Evolutionary conservation across 2,797 vertebrate species (phyloP).

Genomic region (Erpetoichthys calabaricus): DNA sequence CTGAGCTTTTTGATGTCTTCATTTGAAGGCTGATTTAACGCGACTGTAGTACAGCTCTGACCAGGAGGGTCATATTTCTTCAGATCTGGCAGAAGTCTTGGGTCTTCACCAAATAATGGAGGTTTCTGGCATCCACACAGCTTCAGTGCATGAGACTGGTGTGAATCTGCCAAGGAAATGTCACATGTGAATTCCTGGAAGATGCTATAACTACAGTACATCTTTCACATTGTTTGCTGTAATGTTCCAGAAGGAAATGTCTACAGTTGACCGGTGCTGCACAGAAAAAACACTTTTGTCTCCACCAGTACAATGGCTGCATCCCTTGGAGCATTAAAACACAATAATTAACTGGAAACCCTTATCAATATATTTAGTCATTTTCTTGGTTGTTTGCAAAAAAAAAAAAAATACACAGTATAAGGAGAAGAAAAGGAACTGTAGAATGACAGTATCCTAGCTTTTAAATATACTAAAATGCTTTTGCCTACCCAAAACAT

Average conservation of each 20-base stretch:
- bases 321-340: no score
- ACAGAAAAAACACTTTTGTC: slow-evolving; percentile 5
- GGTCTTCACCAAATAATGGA: slow-evolving; percentile 15
- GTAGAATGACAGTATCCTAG: no score
- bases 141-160: slow-evolving; percentile 18
- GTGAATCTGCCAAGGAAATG: slow-evolving; percentile 32
- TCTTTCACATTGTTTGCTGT: slow-evolving; percentile 26
- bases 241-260: slow-evolving; percentile 25
- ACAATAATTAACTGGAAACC: no score
- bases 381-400: no score
- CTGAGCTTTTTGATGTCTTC: slow-evolving; percentile 8
- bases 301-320: no score
- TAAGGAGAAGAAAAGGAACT: no score
- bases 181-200: slow-evolving; percentile 31
- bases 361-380: no score
- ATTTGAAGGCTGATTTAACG: slow-evolving; percentile 12
- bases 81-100: slow-evolving; percentile 25
- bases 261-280: slow-evolving; percentile 17
- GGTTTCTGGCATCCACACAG: slow-evolving; percentile 20
- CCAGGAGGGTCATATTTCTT: slow-evolving; percentile 17
- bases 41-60: slow-evolving; percentile 8
- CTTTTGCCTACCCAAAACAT: no score
- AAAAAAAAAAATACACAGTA: no score
- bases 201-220: slow-evolving; percentile 20
- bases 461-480: no score